Evolutionary conservation across 2,797 vertebrate species (phyloP), one percentile per base, ranked within the genome.

Genomic region (Martes flavigula): DNA sequence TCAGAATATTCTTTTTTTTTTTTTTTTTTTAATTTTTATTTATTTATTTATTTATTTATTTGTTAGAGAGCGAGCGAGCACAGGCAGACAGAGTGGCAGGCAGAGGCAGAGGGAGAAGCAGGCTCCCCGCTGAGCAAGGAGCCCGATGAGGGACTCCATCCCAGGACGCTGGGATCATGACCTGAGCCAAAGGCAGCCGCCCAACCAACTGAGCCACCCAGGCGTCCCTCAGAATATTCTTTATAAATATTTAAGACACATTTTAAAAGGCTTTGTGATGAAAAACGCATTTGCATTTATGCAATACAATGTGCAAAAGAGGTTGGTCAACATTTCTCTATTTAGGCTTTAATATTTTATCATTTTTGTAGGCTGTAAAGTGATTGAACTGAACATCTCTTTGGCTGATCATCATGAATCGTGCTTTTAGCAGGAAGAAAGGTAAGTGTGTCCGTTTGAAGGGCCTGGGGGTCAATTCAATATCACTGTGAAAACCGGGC

Each of bases 361-460:
- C 60, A 51, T 46, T 95, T 94, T 93, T 72, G 17, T 91, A 98
- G 98, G 95, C 13, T 87, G 54, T 91, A 93, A 86, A 96, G 64
- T 90, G 75, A 88, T 64, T 87, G 92, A 93, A 54, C 20, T 23
- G 48, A 78, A 35, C 81, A 60, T 64, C 64, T 60, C 3, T 78
- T 91, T 70, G 92, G 32, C 60, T 75, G 75, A 48, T 87, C 99
- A 99, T 98, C 98, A 99, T 99, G 99, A 99, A 99, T 97, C 99
- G 99, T 91, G 99, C 99, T 97, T 99, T 99, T 98, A 99, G 99
- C 99, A 99, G 99, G 98, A 99, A 99, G 98, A 99, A 99, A 99
- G 99, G 99, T 99, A 98, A 98, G 99, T 84, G 21, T 46, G 15
- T 2, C 23, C 20, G 20, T 30, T 92, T 48, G 14, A 58, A 81